These are phyloP conservation scores for Phragmatobia fuliginosa DNA, from an alignment of 2,888 invertebrate species.

Conservation along the genomic window DNA sequence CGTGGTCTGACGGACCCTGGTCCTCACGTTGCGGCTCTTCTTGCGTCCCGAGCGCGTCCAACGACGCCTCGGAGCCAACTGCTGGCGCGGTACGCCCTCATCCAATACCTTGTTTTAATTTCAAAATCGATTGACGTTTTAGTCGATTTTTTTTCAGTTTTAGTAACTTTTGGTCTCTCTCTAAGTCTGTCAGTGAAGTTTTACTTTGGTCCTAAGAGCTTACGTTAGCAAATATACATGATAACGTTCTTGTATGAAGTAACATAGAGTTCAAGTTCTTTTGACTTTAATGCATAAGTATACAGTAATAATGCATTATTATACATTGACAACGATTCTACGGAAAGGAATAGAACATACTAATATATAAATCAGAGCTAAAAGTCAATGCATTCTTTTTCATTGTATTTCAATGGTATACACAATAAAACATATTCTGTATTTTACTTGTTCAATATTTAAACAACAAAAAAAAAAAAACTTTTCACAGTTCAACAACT, in stretches of 20 bases:
- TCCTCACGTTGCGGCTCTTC: constrained; percentile 65
- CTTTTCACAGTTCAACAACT: no score
- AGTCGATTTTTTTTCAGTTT: constrained; percentile 19
- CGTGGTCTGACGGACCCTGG: constrained; percentile 38
- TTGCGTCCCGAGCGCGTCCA: constrained; percentile 75
- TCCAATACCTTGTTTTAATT: constrained; percentile 29
- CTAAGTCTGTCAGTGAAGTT: neutral
- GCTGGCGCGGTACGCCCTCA: constrained; percentile 18
- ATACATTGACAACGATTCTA: neutral
- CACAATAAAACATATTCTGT: no score
- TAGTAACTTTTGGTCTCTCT: neutral
- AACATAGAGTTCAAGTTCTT: no score
- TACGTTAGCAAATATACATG: neutral
- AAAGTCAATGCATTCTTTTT: no score
- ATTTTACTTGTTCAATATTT: no score
- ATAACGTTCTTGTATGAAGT: no score
- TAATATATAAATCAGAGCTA: no score
- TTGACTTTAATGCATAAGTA: no score
- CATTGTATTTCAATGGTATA: no score
- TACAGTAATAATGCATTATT: no score
- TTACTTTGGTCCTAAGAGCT: neutral
- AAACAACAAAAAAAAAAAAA: no score
- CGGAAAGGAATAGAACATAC: no score
- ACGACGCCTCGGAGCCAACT: constrained; percentile 63
- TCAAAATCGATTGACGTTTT: constrained; percentile 12